Percentiles rank a stretch among this genome's conserved stretches.
Conservation (phyloP, 1,140 invertebrate genomes). For the Aporrectodea caliginosa region DNA sequence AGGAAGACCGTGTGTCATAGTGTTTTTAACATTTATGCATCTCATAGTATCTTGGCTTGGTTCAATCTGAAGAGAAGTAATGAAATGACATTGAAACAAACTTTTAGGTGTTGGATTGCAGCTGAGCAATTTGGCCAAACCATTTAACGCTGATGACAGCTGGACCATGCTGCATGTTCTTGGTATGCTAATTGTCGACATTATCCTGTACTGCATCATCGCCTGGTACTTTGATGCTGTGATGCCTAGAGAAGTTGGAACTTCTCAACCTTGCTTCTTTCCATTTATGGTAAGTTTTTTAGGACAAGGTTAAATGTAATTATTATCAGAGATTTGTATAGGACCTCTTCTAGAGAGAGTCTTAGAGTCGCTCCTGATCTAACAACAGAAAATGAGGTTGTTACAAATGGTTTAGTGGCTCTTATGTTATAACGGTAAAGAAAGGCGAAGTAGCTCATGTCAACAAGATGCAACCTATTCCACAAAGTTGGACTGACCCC, state of each 20-base stretch:
- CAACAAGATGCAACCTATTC: no score
- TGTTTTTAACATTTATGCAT: not conserved
- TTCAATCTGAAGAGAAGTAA: not conserved
- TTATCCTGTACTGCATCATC: slow-evolving; percentile 54
- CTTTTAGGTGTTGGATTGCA: slow-evolving; percentile 45
- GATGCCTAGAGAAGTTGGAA: slow-evolving; percentile 61
- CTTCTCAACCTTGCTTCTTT: slow-evolving; percentile 59
- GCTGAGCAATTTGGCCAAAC: slow-evolving; percentile 42
- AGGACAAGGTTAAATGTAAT: no score
- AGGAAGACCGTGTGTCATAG: no score
- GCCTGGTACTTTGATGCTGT: slow-evolving; percentile 65
- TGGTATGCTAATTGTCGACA: slow-evolving; percentile 60
- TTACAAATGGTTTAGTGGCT: no score
- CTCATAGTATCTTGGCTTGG: not conserved
- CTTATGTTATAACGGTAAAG: no score
- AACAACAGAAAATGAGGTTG: no score
- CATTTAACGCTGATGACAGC: slow-evolving; percentile 47
- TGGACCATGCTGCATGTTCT: slow-evolving; percentile 52
- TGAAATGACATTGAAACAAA: not conserved
- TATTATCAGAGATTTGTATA: no score
- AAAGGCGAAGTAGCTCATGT: no score
- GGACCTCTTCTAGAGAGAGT: no score
- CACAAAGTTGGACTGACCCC: no score
- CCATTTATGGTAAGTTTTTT: slow-evolving; percentile 50
- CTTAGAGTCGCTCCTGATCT: no score